A percentile compares a stretch with the other conserved stretches of the same genome.
Conservation (phyloP, 2,888 invertebrate genomes). For the Lagria hirta region DNA sequence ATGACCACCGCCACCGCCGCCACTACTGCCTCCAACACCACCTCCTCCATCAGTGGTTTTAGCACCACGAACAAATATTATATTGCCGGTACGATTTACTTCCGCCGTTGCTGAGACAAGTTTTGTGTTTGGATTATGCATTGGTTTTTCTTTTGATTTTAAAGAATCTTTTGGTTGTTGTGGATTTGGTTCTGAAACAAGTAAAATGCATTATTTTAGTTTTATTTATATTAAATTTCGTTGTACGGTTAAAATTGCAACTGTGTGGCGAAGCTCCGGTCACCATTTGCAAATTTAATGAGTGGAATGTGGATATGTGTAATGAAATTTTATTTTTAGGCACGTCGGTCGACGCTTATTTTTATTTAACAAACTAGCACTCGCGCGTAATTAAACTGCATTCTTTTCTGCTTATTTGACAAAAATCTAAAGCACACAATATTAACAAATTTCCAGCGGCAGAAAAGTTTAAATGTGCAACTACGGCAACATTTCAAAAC, state of each 20-base stretch:
- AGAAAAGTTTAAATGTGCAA: too few relatives aligned
- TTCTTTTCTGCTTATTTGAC: constrained; percentile 26
- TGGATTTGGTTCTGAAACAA: neutral
- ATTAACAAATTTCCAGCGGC: too few relatives aligned
- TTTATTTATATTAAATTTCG: too few relatives aligned
- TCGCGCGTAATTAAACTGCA: constrained; percentile 26
- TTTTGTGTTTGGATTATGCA: constrained; percentile 46
- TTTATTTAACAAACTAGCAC: constrained; percentile 18
- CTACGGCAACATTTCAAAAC: too few relatives aligned
- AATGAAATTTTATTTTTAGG: constrained; percentile 32
- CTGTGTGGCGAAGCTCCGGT: too few relatives aligned
- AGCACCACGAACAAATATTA: constrained; percentile 26
- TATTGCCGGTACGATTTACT: constrained; percentile 24
- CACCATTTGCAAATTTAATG: constrained; percentile 30
- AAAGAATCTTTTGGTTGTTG: too few relatives aligned
- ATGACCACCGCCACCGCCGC: constrained; percentile 47
- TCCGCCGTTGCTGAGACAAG: constrained; percentile 38
- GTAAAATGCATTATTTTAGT: too few relatives aligned
- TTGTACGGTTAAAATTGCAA: too few relatives aligned
- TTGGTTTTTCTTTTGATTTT: constrained; percentile 37
- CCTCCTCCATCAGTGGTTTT: constrained; percentile 28
- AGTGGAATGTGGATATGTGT: too few relatives aligned
- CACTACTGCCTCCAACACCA: constrained; percentile 26
- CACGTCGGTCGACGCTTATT: constrained; percentile 6
- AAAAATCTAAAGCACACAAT: constrained; percentile 19